A percentile compares a stretch with the other conserved stretches of the same genome.
phyloP scores from a whole-genome alignment of 30 jellyfish, hydroid and myxozoan genomes.

The Euphysa ruthae region DNA sequence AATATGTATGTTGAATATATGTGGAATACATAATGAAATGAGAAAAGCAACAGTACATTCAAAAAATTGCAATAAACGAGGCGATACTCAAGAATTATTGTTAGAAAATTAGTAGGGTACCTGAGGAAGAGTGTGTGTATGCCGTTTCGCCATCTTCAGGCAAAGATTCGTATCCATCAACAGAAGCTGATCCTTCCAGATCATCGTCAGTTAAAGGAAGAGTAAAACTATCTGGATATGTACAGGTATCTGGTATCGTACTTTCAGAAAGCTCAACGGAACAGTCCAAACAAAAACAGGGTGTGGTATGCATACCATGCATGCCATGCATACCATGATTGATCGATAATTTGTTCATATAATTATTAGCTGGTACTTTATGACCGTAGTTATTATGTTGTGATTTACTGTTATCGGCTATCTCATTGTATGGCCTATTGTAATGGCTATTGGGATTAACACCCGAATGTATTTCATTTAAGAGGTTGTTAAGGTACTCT shows the following conservation, averaged over 20 bases:
- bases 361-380: too few species aligned
- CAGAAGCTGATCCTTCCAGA: slow-evolving; percentile 13
- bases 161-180: slow-evolving; percentile 11
- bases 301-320: background rate
- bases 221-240: background rate
- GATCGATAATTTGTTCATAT: too few species aligned
- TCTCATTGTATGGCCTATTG: background rate
- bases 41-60: too few species aligned
- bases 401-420: too few species aligned
- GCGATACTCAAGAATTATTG: too few species aligned
- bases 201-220: slow-evolving; percentile 20
- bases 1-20: too few species aligned
- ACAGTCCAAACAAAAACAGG: background rate
- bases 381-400: too few species aligned
- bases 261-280: background rate
- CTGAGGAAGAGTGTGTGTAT: too few species aligned
- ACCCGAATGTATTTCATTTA: background rate
- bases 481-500: background rate
- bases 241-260: background rate
- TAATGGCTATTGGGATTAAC: background rate
- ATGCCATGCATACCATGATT: slow-evolving; percentile 1
- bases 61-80: too few species aligned
- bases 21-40: too few species aligned
- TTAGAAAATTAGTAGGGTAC: too few species aligned
- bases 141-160: too few species aligned